These are phyloP conservation scores for Serinus canaria DNA, from an alignment of 2,113 vertebrate species.

Conservation along the genomic window DNA sequence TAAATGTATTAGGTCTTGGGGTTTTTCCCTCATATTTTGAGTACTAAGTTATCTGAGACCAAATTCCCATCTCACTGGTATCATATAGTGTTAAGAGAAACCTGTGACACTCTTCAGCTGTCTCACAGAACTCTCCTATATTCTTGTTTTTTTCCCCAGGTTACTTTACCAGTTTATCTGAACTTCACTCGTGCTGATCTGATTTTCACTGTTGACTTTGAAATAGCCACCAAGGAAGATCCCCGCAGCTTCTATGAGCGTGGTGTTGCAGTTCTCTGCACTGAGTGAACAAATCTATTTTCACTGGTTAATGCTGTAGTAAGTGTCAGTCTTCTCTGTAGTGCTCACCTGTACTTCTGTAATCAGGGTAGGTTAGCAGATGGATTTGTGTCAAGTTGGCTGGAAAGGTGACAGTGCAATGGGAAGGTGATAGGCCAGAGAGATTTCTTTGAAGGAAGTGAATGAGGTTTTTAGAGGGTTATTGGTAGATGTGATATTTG, in stretches of 20 bases:
- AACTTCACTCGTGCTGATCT: constrained; percentile 97
- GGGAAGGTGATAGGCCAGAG: not conserved
- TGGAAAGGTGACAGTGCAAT: accelerated
- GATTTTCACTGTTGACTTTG: constrained; percentile 97
- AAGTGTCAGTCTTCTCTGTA: not conserved
- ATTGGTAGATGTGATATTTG: not conserved
- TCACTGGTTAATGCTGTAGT: not conserved
- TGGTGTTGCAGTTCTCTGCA: constrained; percentile 93
- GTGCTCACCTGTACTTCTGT: not conserved
- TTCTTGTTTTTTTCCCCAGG: constrained; percentile 66
- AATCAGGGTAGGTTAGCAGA: not conserved
- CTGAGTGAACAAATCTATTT: constrained; percentile 74
- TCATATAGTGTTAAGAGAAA: not conserved
- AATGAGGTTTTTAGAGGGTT: not conserved
- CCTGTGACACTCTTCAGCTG: not conserved
- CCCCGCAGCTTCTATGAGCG: constrained; percentile 97
- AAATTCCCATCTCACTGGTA: not conserved
- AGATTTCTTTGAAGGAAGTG: not conserved
- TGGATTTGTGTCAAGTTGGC: not conserved
- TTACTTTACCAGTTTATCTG: constrained; percentile 95
- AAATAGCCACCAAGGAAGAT: constrained; percentile 96
- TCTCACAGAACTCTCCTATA: not conserved
- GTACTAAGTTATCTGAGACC: not conserved
- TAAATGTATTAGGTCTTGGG: not conserved
- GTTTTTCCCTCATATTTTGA: not conserved